These are phyloP conservation scores for Acrocephalus arundinaceus DNA, from an alignment of 2,113 vertebrate genomes.

Conservation along the genomic window DNA sequence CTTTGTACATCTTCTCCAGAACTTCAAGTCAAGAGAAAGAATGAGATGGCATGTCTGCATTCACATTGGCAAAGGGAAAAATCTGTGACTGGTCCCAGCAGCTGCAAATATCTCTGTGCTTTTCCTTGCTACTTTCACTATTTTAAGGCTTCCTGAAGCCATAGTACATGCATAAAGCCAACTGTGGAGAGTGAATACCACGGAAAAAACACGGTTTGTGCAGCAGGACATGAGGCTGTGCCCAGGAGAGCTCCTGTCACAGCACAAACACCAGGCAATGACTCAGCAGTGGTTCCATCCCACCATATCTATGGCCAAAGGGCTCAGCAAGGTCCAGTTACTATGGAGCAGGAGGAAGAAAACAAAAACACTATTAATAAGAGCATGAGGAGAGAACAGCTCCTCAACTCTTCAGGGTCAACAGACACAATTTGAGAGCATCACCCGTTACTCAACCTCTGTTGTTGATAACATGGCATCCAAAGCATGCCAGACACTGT, in stretches of 20 bases:
- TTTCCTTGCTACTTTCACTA: neutral
- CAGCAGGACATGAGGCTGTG: neutral
- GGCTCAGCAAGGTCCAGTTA: neutral
- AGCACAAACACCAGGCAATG: no score
- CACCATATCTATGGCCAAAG: neutral
- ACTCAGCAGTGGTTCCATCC: neutral
- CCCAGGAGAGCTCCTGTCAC: neutral
- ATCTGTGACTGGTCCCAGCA: neutral
- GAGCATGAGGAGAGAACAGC: neutral
- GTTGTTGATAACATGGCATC: neutral
- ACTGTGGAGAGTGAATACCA: fast-evolving
- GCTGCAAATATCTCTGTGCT: neutral
- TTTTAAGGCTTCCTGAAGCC: neutral
- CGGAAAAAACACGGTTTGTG: neutral
- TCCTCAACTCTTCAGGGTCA: neutral
- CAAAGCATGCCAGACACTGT: neutral
- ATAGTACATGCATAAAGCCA: neutral
- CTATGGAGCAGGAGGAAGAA: neutral
- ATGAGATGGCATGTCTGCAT: neutral
- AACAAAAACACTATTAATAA: neutral
- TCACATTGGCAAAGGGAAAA: neutral
- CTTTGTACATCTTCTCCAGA: neutral
- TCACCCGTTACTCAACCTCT: neutral
- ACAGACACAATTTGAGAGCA: neutral
- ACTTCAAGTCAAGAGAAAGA: neutral